Percentiles rank a stretch among this genome's conserved stretches.
Conservation (phyloP, 2,888 invertebrate genomes). For the Hemithea aestivaria region DNA sequence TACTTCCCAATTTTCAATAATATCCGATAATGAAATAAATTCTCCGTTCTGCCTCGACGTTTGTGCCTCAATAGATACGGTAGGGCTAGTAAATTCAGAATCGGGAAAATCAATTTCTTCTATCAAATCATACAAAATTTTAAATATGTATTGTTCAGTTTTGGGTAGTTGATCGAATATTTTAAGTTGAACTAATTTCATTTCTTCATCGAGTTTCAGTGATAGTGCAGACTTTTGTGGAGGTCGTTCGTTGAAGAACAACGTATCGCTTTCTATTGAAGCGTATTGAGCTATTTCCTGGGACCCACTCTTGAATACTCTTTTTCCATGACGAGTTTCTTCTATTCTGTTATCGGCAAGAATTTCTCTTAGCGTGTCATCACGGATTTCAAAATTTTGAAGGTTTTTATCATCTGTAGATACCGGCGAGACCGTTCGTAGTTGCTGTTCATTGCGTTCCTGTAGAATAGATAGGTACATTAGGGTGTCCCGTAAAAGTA, state of each 20-base stretch:
- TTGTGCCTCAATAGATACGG: slow-evolving; percentile 1
- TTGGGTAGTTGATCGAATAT: slow-evolving; percentile 28
- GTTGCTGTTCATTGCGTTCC: slow-evolving; percentile 56
- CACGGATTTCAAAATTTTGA: too few species aligned
- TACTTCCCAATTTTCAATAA: too few species aligned
- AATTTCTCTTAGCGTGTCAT: too few species aligned
- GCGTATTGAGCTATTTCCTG: neutral
- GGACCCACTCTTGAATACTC: too few species aligned
- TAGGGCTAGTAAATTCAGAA: neutral
- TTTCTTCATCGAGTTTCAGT: slow-evolving; percentile 41
- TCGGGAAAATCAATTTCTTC: slow-evolving; percentile 28
- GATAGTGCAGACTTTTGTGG: slow-evolving; percentile 34
- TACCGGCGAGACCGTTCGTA: slow-evolving; percentile 51
- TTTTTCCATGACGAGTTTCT: too few species aligned
- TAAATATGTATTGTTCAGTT: slow-evolving; percentile 44
- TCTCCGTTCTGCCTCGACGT: too few species aligned
- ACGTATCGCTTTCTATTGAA: slow-evolving; percentile 18
- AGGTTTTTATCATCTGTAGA: slow-evolving; percentile 21
- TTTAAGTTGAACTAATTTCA: slow-evolving; percentile 30
- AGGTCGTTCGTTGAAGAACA: slow-evolving; percentile 6
- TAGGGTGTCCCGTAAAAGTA: too few species aligned
- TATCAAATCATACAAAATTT: slow-evolving; percentile 43
- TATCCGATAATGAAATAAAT: too few species aligned
- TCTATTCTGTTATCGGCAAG: too few species aligned
- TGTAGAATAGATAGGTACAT: slow-evolving; percentile 25